phyloP scores from a whole-genome alignment of 2,113 vertebrate genomes.

The Malaclemys terrapin region DNA sequence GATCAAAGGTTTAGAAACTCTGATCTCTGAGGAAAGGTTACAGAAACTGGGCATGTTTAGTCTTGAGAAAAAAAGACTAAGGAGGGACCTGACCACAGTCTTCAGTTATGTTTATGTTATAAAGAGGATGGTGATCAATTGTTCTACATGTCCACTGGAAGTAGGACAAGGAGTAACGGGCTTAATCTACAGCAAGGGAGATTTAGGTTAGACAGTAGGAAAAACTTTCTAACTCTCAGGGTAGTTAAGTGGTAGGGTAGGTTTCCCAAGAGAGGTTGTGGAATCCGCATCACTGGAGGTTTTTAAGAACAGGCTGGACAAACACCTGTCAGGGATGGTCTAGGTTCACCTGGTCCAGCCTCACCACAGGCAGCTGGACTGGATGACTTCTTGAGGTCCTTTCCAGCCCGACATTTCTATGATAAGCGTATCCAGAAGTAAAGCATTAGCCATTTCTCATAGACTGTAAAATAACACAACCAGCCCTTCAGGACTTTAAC shows the following conservation, averaged over 20 bases:
- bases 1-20: not conserved
- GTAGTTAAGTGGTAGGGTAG: not conserved
- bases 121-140: not conserved
- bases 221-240: not conserved
- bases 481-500: accelerated
- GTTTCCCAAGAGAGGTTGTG: not conserved
- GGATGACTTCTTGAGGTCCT: not conserved
- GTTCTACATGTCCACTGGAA: not conserved
- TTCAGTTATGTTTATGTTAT: not conserved
- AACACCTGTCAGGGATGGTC: not conserved
- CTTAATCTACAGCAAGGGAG: not conserved
- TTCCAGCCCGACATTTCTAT: not conserved
- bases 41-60: not conserved
- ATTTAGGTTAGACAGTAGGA: not conserved
- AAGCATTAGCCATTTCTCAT: not conserved
- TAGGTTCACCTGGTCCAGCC: not conserved
- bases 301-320: not conserved
- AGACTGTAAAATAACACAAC: accelerated
- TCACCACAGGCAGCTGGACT: not conserved
- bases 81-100: not conserved
- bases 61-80: not conserved
- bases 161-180: not conserved
- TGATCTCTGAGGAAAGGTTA: not conserved
- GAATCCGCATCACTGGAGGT: not conserved
- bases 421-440: not conserved